Evolutionary conservation across 2,888 invertebrate genomes (phyloP).

Genomic region (Escarpia spicata): DNA sequence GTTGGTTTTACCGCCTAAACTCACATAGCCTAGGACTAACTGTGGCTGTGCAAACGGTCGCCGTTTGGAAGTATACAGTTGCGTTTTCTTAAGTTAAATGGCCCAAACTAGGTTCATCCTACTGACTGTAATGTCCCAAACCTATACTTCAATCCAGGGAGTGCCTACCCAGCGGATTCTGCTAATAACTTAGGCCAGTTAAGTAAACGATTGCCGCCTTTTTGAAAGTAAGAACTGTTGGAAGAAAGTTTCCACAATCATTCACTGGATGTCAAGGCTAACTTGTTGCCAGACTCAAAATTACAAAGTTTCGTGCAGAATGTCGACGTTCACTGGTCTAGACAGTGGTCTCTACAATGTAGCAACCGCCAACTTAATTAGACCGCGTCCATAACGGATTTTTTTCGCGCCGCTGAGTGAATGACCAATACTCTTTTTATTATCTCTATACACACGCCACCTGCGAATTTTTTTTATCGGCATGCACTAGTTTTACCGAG

Average conservation of each 20-base stretch:
- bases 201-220: too few species aligned
- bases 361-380: background rate
- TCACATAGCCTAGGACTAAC: background rate
- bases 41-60: background rate
- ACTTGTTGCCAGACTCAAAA: background rate
- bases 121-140: too few species aligned
- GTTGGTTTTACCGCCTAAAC: background rate
- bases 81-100: background rate
- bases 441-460: background rate
- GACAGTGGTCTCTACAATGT: background rate
- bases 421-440: conserved; percentile 13
- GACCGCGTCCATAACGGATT: conserved; percentile 16
- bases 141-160: too few species aligned
- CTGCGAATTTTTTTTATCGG: background rate
- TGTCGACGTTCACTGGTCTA: background rate
- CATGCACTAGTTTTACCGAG: background rate
- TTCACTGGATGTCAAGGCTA: background rate
- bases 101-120: too few species aligned
- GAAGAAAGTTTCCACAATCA: background rate
- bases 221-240: background rate
- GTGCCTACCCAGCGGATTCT: too few species aligned
- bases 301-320: background rate
- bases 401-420: background rate
- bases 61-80: background rate
- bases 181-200: too few species aligned